Base-by-base conservation (phyloP, 2,113 vertebrate genomes). In the Tretioscincus oriximinensis region DNA sequence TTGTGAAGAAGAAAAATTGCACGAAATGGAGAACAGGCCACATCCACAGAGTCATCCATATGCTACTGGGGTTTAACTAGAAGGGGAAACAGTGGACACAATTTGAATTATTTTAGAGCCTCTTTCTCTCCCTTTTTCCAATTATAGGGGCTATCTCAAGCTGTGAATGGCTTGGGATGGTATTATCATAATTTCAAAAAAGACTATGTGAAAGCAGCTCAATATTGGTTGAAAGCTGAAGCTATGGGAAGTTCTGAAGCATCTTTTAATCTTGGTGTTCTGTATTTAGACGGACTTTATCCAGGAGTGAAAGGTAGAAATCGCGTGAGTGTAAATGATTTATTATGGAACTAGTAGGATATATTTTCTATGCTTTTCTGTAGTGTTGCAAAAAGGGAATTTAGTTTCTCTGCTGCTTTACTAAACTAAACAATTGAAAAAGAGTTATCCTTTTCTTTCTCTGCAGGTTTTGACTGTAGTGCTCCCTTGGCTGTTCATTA, bases 151-250 rank as follows among this genome's bases (percentile, higher is more conserved):
- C 95, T 96, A 71, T 94, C 94, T 80, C 95, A 96, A 24, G 98
- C 98, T 31, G 90, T 99, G 91, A 99, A 98, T 61, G 97, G 96
- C 76, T 85, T 99, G 66, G 98, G 98, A 71, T 99, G 97, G 97
- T 98, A 98, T 89, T 96, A 98, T 88, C 95, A 97, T 89, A 94
- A 90, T 61, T 93, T 96, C 67, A 95, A 93, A 82, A 96, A 92
- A 76, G 95, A 98, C 85, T 93, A 94, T 78, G 86, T 29, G 70
- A 96, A 92, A 79, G 97, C 97, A 0, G 88, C 94, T 1, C 88
- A 93, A 51, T 97, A 97, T 87, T 99, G 96, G 93, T 87, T 96
- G 79, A 87, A 95, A 90, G 98, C 97, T 2, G 97, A 97, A 78
- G 91, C 94, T 35, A 75, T 97, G 70, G 97, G 97, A 49, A 98